phyloP scores from a whole-genome alignment of 2,113 vertebrate species.

The Ornithorhynchus anatinus region DNA sequence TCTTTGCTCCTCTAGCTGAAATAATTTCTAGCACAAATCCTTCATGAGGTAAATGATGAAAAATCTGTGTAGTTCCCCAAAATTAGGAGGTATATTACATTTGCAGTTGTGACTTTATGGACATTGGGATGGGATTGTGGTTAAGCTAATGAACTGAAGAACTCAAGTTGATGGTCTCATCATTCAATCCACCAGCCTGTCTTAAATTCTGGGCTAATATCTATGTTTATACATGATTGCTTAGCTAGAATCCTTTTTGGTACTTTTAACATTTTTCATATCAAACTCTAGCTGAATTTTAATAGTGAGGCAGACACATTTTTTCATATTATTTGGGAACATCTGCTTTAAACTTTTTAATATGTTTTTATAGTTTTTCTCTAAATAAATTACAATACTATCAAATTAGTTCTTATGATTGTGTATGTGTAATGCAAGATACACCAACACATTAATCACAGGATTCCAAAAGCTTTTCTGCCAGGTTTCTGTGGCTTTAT shows the following conservation, averaged over 20 bases:
- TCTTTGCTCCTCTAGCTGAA: too few relatives aligned
- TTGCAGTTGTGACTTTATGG: conserved; percentile 60
- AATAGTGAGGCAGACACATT: conserved; percentile 8
- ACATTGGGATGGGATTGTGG: conserved; percentile 49
- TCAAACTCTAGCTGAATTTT: conserved; percentile 39
- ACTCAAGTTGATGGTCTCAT: conserved; percentile 56
- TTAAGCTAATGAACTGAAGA: conserved; percentile 67
- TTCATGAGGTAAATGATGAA: conserved; percentile 44
- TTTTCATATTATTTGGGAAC: conserved; percentile 20
- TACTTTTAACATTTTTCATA: conserved; percentile 42
- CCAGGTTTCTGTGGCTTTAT: neutral
- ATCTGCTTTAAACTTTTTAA: conserved; percentile 18
- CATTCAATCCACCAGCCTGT: conserved; percentile 57
- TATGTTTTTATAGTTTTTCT: neutral
- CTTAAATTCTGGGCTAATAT: conserved; percentile 55
- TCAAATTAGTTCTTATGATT: neutral
- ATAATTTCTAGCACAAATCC: conserved; percentile 46
- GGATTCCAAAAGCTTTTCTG: neutral
- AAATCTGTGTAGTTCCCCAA: conserved; percentile 28
- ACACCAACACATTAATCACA: neutral
- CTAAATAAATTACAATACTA: neutral
- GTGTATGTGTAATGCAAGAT: neutral
- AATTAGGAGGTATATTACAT: conserved; percentile 37
- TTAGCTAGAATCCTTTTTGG: conserved; percentile 42
- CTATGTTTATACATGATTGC: conserved; percentile 37